Evolutionary conservation across 2,888 invertebrate species (phyloP).

Genomic region (Macaria notata): DNA sequence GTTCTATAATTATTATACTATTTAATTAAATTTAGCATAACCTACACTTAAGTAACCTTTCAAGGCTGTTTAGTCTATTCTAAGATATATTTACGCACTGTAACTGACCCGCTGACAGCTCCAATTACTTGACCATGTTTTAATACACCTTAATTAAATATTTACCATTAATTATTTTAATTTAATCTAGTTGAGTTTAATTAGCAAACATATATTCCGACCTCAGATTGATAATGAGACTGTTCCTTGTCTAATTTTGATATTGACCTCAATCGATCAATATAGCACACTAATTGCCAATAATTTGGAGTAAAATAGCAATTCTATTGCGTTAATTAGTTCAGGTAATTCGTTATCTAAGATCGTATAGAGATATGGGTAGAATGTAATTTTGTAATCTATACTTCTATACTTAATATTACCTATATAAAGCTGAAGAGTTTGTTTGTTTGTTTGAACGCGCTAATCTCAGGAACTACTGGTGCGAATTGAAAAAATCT

Average conservation of each 20-base stretch:
- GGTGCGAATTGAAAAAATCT: too few species aligned
- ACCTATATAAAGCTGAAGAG: too few species aligned
- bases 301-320: not conserved
- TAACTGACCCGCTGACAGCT: conserved; percentile 1
- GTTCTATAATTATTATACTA: too few species aligned
- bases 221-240: conserved; percentile 24
- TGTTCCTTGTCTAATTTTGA: conserved; percentile 34
- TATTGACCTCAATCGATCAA: conserved; percentile 38
- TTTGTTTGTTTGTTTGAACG: too few species aligned
- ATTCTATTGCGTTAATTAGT: too few species aligned
- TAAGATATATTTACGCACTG: not conserved
- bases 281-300: conserved; percentile 9
- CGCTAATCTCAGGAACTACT: too few species aligned
- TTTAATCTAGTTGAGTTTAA: not conserved
- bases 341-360: too few species aligned
- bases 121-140: conserved; percentile 10
- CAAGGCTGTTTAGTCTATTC: not conserved
- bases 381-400: too few species aligned
- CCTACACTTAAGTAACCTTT: too few species aligned
- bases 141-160: not conserved
- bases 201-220: conserved; percentile 22
- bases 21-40: too few species aligned
- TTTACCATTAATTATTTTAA: not conserved
- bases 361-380: too few species aligned
- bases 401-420: too few species aligned